Evolutionary conservation across 2,113 vertebrate species (phyloP).

Genomic region (Platichthys flesus): DNA sequence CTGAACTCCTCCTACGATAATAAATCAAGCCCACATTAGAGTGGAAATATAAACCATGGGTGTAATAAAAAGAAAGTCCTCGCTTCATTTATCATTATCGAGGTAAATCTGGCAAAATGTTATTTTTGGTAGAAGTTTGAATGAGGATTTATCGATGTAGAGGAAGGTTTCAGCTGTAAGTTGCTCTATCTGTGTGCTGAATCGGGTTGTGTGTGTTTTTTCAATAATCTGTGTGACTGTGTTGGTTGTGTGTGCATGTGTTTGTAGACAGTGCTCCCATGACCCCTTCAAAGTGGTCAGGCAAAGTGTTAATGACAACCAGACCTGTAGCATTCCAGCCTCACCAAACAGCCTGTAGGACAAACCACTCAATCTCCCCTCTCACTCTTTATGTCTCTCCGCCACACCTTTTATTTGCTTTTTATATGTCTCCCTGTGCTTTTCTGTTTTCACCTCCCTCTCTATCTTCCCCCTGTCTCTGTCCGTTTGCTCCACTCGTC

Average conservation of each 20-base stretch:
- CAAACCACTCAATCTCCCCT: constrained; percentile 49
- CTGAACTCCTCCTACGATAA: background rate
- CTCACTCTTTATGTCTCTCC: constrained; percentile 34
- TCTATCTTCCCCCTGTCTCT: constrained; percentile 20
- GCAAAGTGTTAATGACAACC: constrained; percentile 79
- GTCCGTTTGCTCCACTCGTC: constrained; percentile 16
- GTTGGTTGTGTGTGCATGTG: constrained; percentile 9
- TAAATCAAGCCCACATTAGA: background rate
- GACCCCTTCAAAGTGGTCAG: constrained; percentile 61
- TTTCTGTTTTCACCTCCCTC: constrained; percentile 17
- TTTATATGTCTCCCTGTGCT: constrained; percentile 21
- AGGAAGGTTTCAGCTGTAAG: background rate
- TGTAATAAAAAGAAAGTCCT: background rate
- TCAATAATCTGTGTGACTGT: background rate
- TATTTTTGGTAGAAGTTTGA: background rate
- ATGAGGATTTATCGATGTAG: background rate
- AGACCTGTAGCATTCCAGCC: constrained; percentile 73
- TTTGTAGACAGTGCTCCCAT: constrained; percentile 48
- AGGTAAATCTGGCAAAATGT: background rate
- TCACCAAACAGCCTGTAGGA: constrained; percentile 59
- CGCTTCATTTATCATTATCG: background rate
- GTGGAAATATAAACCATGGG: background rate
- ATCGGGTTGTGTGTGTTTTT: constrained; percentile 17
- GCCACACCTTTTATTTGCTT: constrained; percentile 35
- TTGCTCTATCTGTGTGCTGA: background rate